Evolutionary conservation across 2,888 invertebrate species (phyloP), one percentile per base, ranked within the genome.

Genomic region (Synanthedon andrenaeformis): DNA sequence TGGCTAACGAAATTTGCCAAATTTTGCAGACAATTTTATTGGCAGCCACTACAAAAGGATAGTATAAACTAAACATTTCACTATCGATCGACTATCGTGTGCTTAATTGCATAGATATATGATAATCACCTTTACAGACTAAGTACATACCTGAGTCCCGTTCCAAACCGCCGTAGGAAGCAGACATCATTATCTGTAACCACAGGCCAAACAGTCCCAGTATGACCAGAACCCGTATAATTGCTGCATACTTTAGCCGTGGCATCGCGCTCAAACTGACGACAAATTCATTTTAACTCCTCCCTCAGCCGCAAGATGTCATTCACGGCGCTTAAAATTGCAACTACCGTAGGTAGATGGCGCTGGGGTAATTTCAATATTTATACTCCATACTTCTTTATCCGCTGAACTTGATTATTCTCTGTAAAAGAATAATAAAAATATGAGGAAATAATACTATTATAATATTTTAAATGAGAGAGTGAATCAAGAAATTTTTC

Each of bases 161-260:
- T 28, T 82, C 84, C 64, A 79, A 57, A 2, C 70, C 73, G 1
- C 77, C 74, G 53, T 64, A 74, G 1, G 79, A 74, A 3, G 82
- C 81, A 0, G 85, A 77, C 55, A 85, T 69, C 81, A 87, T 81
- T 55, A 88, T 83, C 67, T 88, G 87, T 53, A 87, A 66, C 87
- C 86, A 88, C 5, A 87, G 59, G 62, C 82, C 81, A 56, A 87
- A 75, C 8, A 87, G 70, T 41, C 78, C 81, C 53, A 83, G 62
- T 53, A 86, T 80, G 51, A 86, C 79, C 51, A 84, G 63, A 53
- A 82, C 71, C 42, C 88, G 74, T 48, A 83, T 73, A 52, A 85
- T 64, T n/a, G 86, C 76, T 19, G 77, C 82, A 75, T 83, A 87
- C 66, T 77, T 80, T 63, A 88, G 58, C 50, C 88, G 78, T 58